Evolutionary conservation across 2,113 vertebrate genomes (phyloP), one percentile per base, ranked within the genome.

Genomic region (Microtus pennsylvanicus): DNA sequence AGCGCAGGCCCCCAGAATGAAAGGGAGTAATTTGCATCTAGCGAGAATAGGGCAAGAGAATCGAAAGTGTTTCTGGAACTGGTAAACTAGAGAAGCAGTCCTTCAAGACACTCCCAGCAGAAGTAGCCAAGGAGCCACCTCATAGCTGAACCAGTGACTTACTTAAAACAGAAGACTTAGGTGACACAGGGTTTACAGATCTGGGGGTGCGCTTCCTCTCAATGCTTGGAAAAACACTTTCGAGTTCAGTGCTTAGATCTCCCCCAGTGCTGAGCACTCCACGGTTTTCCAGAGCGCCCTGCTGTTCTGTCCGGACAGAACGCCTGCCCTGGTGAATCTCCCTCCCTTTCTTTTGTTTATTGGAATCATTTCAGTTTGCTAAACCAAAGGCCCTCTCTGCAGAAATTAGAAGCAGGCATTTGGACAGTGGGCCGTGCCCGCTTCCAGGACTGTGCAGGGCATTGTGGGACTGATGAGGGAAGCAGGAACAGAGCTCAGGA

Each of bases 331-430:
- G 28, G 47, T 42, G 9, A 90, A 33, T 92, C 69, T 61, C 72
- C 65, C 72, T 78, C 19, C 24, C 10, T 88, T 16, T 5, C 83
- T 82, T 80, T 87, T 90, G 95, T 90, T 96, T 95, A 78, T 91
- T 86, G 85, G 94, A 97, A 93, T 96, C 47, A 26, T 83, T 95
- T 94, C 89, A 91, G 89, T 70, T 96, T 95, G 90, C 35, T 4
- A 26, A 81, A 47, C 2, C 0, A 86, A 65, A 61, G 65, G 38
- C 80, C 70, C n/a, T 63, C 58, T 77, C 38, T 22, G 7, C 1
- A 0, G 93, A 96, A 98, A 97, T 96, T 74, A 72, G 91, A 97
- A 95, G 38, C 94, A 97, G 95, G 61, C 93, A 6, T 9, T 87
- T 81, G 94, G 67, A 83, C n/a, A 4, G 89, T 14, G 9, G 21